phyloP scores from a whole-genome alignment of 2,888 invertebrate species.

The Xestia rhomboidea region DNA sequence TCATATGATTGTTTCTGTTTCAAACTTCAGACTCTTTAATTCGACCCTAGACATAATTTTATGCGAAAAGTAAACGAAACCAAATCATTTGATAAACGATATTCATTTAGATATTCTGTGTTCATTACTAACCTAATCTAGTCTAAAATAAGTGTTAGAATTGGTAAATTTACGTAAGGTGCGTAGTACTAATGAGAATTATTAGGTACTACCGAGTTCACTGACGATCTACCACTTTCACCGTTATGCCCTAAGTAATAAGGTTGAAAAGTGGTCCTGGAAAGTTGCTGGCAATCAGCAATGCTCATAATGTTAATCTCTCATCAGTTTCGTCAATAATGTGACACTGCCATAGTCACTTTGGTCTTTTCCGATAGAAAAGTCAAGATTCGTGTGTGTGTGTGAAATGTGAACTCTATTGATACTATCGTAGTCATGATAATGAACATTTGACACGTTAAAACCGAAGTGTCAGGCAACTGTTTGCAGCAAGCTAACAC shows the following conservation, averaged over 20 bases:
- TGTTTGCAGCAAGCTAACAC: not conserved
- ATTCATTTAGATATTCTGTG: not conserved
- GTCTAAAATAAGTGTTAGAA: not conserved
- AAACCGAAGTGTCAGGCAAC: not conserved
- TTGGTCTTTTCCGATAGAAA: not conserved
- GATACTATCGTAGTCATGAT: not conserved
- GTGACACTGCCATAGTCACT: not conserved
- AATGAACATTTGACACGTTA: not conserved
- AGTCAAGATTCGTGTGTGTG: not conserved
- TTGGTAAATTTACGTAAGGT: not conserved
- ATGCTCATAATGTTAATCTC: too few species aligned
- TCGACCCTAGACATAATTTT: not conserved
- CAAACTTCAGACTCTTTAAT: not conserved
- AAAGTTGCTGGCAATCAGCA: not conserved
- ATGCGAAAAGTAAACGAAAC: slow-evolving; percentile 1
- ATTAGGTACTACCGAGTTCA: not conserved
- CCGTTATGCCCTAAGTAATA: not conserved
- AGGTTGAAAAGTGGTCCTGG: not conserved
- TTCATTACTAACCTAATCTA: not conserved
- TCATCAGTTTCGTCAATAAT: not conserved
- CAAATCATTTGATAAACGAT: not conserved
- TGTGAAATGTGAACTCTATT: slow-evolving; percentile 9
- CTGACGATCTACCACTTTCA: too few species aligned
- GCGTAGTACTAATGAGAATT: not conserved
- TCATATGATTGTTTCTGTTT: not conserved